phyloP scores from a whole-genome alignment of 2,888 invertebrate genomes.

The Portevinia maculata region DNA sequence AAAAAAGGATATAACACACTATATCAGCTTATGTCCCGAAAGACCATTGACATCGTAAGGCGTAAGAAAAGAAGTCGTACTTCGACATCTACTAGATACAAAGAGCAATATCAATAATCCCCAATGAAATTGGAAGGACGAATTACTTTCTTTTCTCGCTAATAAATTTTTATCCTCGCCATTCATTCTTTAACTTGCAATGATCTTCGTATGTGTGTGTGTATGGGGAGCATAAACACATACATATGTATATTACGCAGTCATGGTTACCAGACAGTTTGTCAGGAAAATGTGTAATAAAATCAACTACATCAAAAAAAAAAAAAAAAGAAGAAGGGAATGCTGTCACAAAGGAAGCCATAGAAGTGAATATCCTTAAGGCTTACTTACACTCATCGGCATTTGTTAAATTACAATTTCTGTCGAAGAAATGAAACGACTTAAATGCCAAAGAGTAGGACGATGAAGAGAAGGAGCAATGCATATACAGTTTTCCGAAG shows the following conservation, averaged over 20 bases:
- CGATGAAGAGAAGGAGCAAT: conserved; percentile 8
- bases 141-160: conserved; percentile 65
- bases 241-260: conserved; percentile 28
- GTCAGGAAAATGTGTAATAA: conserved; percentile 71
- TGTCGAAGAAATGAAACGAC: conserved; percentile 35
- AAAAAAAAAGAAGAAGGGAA: conserved; percentile 10
- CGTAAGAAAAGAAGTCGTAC: neutral
- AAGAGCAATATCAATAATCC: conserved; percentile 69
- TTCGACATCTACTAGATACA: conserved; percentile 10
- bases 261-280: conserved; percentile 68
- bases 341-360: conserved; percentile 64
- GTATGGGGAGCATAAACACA: neutral
- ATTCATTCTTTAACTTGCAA: conserved; percentile 20
- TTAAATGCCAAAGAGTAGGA: conserved; percentile 15
- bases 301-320: conserved; percentile 34
- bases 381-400: conserved; percentile 73
- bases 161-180: conserved; percentile 68
- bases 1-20: neutral
- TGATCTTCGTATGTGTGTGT: conserved; percentile 33
- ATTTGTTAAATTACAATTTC: conserved; percentile 73
- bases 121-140: conserved; percentile 69
- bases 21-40: neutral
- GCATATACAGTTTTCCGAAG: neutral
- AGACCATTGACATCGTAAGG: neutral
- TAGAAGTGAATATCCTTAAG: conserved; percentile 67